Percentiles rank a stretch among this genome's conserved stretches.
Evolutionary conservation across 2,797 vertebrate genomes (phyloP).

Genomic region (Bradypodion ventrale): DNA sequence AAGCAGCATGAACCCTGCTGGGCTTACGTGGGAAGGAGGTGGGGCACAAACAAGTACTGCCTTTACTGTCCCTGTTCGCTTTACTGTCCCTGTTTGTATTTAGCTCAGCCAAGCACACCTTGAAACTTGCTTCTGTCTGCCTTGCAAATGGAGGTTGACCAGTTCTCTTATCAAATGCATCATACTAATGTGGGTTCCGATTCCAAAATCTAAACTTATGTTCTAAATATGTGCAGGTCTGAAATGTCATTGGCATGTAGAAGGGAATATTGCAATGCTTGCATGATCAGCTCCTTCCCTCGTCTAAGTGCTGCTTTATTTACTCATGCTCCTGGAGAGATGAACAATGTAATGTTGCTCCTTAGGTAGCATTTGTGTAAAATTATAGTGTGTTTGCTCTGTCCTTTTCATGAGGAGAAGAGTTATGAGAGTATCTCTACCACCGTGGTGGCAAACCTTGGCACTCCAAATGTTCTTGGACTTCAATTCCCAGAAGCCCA

Average conservation of each 20-base stretch:
- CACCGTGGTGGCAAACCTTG: too few relatives aligned
- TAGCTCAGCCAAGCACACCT: not conserved
- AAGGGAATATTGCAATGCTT: not conserved
- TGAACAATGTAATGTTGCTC: slow-evolving; percentile 35
- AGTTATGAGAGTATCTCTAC: not conserved
- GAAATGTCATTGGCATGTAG: not conserved
- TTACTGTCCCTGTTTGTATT: not conserved
- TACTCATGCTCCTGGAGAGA: slow-evolving; percentile 9
- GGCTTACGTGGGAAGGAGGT: not conserved
- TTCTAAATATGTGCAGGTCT: not conserved
- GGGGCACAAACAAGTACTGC: not conserved
- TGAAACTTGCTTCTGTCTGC: not conserved
- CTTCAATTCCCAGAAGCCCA: too few relatives aligned
- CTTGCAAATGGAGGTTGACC: too few relatives aligned
- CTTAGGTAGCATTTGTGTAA: not conserved
- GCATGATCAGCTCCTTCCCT: not conserved
- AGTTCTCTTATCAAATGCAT: too few relatives aligned
- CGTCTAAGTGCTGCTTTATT: not conserved
- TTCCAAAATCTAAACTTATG: too few relatives aligned
- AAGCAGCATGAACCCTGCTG: not conserved
- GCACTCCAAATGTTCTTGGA: too few relatives aligned
- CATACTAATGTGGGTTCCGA: too few relatives aligned
- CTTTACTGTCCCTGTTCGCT: not conserved
- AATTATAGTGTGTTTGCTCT: not conserved
- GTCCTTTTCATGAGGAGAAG: not conserved